phyloP scores from a whole-genome alignment of 2,797 vertebrate genomes.

The Zonotrichia albicollis region DNA sequence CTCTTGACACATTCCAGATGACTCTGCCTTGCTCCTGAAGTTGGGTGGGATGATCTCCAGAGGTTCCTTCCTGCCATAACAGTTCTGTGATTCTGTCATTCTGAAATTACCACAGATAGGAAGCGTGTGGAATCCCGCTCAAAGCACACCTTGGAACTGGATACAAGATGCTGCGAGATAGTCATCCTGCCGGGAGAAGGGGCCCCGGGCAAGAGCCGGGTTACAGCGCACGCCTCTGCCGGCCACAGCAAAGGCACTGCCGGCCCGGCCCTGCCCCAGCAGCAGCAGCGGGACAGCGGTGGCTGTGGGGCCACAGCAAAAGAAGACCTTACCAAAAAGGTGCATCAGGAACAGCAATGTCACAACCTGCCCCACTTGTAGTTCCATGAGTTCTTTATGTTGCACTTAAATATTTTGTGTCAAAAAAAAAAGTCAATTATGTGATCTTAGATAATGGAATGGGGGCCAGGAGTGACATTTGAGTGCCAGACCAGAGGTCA shows the following conservation, averaged over 20 bases:
- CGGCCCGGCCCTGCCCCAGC: not conserved
- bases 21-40: not conserved
- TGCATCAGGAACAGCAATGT: not conserved
- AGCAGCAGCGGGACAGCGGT: not conserved
- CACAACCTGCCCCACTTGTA: not conserved
- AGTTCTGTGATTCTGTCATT: not conserved
- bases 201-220: rapidly evolving
- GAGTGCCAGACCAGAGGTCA: not conserved
- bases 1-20: not conserved
- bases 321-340: constrained; percentile 50
- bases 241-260: rapidly evolving
- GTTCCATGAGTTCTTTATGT: not conserved
- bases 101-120: not conserved
- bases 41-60: not conserved
- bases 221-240: rapidly evolving
- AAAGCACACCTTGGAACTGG: not conserved
- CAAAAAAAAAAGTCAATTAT: not conserved
- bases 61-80: not conserved
- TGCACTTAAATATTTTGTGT: not conserved
- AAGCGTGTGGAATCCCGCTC: not conserved
- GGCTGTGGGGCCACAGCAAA: not conserved
- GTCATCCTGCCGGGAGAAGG: not conserved
- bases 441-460: not conserved
- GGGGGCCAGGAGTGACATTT: rapidly evolving
- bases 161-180: not conserved